phyloP scores from a whole-genome alignment of 2,888 invertebrate genomes.

The Troides helena region DNA sequence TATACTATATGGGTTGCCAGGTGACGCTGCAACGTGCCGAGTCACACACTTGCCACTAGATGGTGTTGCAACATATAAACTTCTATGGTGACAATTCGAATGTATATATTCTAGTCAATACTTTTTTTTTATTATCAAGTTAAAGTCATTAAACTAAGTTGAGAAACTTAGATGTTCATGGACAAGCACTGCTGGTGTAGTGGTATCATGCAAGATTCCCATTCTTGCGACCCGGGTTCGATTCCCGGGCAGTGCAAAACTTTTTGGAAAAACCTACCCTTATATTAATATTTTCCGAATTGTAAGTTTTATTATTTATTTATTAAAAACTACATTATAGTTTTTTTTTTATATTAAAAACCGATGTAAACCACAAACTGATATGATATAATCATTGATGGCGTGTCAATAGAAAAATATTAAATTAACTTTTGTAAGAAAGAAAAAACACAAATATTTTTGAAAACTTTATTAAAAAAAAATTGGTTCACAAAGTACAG shows the following conservation, averaged over 20 bases:
- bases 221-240: constrained; percentile 99
- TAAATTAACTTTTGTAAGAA: neutral
- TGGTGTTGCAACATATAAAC: no score
- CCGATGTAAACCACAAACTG: neutral
- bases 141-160: no score
- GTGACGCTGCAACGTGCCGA: no score
- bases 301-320: neutral
- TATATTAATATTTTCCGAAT: neutral
- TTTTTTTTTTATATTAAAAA: neutral
- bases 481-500: constrained; percentile 62
- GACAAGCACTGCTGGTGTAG: constrained; percentile 94
- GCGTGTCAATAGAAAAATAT: no score
- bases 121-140: no score
- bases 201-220: constrained; percentile 99
- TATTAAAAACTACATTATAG: neutral
- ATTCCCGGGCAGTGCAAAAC: constrained; percentile 92
- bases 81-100: no score
- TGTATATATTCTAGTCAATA: no score
- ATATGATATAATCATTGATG: neutral
- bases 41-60: no score
- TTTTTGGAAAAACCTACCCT: neutral
- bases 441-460: constrained; percentile 38
- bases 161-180: no score
- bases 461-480: constrained; percentile 69
- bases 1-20: no score